phyloP scores from a whole-genome alignment of 2,113 vertebrate genomes.

The Melanerpes formicivorus region DNA sequence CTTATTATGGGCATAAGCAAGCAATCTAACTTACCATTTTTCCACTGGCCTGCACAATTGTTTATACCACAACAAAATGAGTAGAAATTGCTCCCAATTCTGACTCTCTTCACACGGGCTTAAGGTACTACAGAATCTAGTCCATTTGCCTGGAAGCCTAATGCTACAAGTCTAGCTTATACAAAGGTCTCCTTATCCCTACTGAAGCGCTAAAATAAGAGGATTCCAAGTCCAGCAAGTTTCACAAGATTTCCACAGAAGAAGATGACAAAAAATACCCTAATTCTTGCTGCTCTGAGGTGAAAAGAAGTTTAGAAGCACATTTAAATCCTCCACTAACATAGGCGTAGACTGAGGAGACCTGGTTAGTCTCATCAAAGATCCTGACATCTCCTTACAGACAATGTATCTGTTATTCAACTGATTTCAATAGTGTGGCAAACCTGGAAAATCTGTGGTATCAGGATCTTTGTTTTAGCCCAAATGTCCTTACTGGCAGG shows the following conservation, averaged over 20 bases:
- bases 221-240: background rate
- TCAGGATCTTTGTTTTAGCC: background rate
- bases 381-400: background rate
- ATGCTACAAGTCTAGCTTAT: background rate
- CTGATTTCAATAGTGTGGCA: background rate
- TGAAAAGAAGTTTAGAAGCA: background rate
- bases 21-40: conserved; percentile 6
- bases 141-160: background rate
- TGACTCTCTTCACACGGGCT: background rate
- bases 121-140: background rate
- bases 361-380: background rate
- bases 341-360: background rate
- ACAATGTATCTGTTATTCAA: background rate
- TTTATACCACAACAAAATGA: conserved; percentile 26
- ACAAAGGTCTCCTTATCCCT: background rate
- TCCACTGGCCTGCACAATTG: conserved; percentile 18
- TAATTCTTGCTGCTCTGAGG: background rate
- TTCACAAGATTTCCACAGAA: background rate
- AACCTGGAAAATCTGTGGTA: background rate
- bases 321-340: background rate
- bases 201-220: background rate
- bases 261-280: background rate
- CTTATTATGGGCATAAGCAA: background rate
- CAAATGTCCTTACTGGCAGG: background rate
- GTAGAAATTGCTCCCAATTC: conserved; percentile 3